Base-by-base conservation (phyloP, 2,797 vertebrate genomes). In the Mycteria americana region DNA sequence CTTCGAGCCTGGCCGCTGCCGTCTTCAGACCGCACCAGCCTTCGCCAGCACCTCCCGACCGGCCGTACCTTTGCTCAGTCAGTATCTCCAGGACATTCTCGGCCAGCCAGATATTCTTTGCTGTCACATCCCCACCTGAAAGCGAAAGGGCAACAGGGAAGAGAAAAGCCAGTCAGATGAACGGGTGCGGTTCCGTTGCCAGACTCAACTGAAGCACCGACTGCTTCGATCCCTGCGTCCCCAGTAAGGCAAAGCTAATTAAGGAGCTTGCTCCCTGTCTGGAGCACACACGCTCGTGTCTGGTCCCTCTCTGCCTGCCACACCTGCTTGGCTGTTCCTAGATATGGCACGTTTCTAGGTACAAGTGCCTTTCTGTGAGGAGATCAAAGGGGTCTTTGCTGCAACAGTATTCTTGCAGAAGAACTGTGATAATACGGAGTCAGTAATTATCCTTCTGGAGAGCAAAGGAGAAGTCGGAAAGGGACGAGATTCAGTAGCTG, bases 91-190 rank as follows among this genome's bases (percentile, higher is more conserved):
- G 98, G 15, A 99, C 99, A 13, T 96, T 99, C 96, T 99, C 99
- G 1, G 99, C 98, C 98, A 99, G 86, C 99, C 99, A 99, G 90
- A 99, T 98, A 85, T 99, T 99, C 97, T 99, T 99, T 1, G 98
- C 97, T 3, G 99, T 99, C 77, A 99, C 98, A 46, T 99, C 99
- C 74, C 99, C 99, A 4, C 99, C 99, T 99, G 96, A 39, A 96
- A 85, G 57, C 19, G 7, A 41, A 37, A n/a, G 31, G 41, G 33
- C 8, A 16, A 11, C 2, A 11, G 23, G 48, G 59, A 57, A 59
- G 43, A 48, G 31, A 72, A 81, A 43, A 53, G 11, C 9, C 17
- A 9, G 5, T 54, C 5, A 13, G 59, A 6, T 3, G 18, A 41
- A 28, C 0, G 4, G 4, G 7, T 2, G 18, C 0, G 2, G 28